Conservation (phyloP, 2,797 vertebrate genomes). For the Odontamblyopus lacepedii region DNA sequence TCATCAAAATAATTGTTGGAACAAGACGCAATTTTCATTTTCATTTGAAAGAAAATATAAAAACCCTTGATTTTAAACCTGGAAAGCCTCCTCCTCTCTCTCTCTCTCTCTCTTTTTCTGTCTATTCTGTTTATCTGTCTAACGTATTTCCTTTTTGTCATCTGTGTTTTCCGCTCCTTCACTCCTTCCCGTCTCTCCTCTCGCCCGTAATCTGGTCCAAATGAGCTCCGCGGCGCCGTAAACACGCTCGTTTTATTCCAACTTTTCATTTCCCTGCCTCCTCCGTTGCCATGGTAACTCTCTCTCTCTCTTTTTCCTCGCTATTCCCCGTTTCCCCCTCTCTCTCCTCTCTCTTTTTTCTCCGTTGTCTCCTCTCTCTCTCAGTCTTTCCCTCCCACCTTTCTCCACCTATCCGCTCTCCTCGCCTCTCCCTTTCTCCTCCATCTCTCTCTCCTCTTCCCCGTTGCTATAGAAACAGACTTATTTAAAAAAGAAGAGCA, state of each 20-base stretch:
- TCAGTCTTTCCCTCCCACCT: constrained; percentile 55
- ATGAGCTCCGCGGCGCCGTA: not conserved
- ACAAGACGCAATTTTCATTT: too few relatives aligned
- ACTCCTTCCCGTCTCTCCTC: not conserved
- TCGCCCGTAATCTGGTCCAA: not conserved
- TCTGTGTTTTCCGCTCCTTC: too few relatives aligned
- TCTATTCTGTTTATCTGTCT: too few relatives aligned
- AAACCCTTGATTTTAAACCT: too few relatives aligned
- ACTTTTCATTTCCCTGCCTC: constrained; percentile 6
- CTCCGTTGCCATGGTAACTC: not conserved
- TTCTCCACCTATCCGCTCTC: constrained; percentile 60
- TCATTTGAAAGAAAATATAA: too few relatives aligned
- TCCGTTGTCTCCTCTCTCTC: constrained; percentile 27
- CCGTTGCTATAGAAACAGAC: constrained; percentile 84
- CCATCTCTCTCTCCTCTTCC: constrained; percentile 60
- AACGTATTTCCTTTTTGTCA: not conserved
- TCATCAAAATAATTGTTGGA: too few relatives aligned
- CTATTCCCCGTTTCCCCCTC: not conserved
- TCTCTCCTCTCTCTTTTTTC: constrained; percentile 9
- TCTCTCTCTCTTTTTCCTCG: not conserved
- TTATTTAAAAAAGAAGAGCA: constrained; percentile 78
- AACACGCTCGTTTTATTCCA: not conserved
- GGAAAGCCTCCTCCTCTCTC: too few relatives aligned
- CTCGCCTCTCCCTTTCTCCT: constrained; percentile 60
- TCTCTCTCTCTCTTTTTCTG: too few relatives aligned